Evolutionary conservation across 2,888 invertebrate genomes (phyloP).

Genomic region (Marronus borbonicus): DNA sequence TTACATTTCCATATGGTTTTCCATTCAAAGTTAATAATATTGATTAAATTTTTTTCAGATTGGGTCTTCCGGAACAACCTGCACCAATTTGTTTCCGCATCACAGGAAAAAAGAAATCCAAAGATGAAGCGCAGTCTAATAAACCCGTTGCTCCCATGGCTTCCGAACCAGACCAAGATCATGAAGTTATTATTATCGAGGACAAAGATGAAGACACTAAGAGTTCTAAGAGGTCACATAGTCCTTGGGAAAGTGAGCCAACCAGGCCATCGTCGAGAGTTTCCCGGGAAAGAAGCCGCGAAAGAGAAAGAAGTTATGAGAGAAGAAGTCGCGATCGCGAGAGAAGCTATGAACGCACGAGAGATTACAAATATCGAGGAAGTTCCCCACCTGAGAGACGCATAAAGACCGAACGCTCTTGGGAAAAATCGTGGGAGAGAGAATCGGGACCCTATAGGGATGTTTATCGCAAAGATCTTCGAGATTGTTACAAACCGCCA

Average conservation of each 20-base stretch:
- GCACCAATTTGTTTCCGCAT: conserved; percentile 68
- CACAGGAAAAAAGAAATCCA: conserved; percentile 57
- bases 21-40: background rate
- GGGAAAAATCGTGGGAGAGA: conserved; percentile 40
- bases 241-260: conserved; percentile 68
- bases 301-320: conserved; percentile 50
- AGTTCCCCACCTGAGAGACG: conserved; percentile 45
- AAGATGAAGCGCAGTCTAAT: conserved; percentile 52
- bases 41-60: conserved; percentile 50
- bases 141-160: conserved; percentile 62
- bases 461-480: conserved; percentile 53
- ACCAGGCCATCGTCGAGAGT: conserved; percentile 39
- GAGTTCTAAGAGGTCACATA: conserved; percentile 63
- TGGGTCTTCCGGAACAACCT: conserved; percentile 66
- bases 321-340: conserved; percentile 54
- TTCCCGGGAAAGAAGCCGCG: conserved; percentile 57
- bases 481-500: conserved; percentile 64
- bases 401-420: background rate
- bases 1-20: too few relatives aligned
- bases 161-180: conserved; percentile 66
- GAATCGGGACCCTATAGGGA: conserved; percentile 53
- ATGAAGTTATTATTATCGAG: conserved; percentile 66
- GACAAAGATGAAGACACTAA: conserved; percentile 62
- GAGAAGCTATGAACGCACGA: conserved; percentile 40
- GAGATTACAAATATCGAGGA: conserved; percentile 44